phyloP scores from a whole-genome alignment of 2,888 invertebrate genomes.

The Caenorhabditis parvicauda region DNA sequence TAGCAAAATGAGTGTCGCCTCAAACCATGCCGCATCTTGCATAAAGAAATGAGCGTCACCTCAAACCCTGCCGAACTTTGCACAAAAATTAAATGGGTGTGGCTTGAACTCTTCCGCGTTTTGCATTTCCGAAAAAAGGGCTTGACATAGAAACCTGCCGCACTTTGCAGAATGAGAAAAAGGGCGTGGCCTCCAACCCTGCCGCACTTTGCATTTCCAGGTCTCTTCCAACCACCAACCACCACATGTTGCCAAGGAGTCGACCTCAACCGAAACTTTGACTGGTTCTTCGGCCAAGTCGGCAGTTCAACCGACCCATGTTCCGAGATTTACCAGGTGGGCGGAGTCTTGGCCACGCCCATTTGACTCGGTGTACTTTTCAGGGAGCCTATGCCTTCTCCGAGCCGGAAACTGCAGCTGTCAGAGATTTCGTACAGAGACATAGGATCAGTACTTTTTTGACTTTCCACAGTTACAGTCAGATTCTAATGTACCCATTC shows the following conservation, averaged over 20 bases:
- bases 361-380: too few species aligned
- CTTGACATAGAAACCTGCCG: not conserved
- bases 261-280: constrained; percentile 62
- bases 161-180: not conserved
- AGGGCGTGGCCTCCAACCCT: not conserved
- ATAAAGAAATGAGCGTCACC: too few species aligned
- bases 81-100: too few species aligned
- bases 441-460: constrained; percentile 56
- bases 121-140: not conserved
- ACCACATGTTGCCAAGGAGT: constrained; percentile 61
- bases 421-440: constrained; percentile 55
- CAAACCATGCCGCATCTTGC: too few species aligned
- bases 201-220: constrained; percentile 18
- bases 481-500: constrained; percentile 62
- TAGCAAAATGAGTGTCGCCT: too few species aligned
- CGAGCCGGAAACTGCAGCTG: constrained; percentile 61
- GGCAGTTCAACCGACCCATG: constrained; percentile 61
- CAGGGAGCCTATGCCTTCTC: constrained; percentile 60
- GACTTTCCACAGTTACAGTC: constrained; percentile 61
- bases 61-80: too few species aligned
- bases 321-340: constrained; percentile 60
- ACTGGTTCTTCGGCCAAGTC: constrained; percentile 62
- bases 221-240: constrained; percentile 53
- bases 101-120: not conserved
- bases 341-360: too few species aligned